Percentiles rank a stretch among this genome's conserved stretches.
Evolutionary conservation across 2,888 invertebrate species (phyloP).

Genomic region (Hydriomena furcata): DNA sequence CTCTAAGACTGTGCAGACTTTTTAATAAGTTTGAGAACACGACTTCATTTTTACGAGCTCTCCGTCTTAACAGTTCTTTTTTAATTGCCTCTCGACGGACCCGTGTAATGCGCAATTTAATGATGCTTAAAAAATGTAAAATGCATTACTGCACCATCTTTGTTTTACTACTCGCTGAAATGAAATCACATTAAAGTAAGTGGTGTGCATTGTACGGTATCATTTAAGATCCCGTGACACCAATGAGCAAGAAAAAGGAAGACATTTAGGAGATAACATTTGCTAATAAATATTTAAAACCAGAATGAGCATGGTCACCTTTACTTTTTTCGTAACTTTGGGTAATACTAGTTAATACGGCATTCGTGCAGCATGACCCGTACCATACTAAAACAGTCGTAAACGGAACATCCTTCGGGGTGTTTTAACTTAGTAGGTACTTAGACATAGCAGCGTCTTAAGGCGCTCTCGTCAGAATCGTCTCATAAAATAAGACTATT

Average conservation of each 20-base stretch:
- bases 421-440: not conserved
- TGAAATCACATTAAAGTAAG: conserved; percentile 48
- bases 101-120: conserved; percentile 78
- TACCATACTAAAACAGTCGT: not conserved
- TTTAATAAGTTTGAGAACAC: conserved; percentile 78
- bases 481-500: not conserved
- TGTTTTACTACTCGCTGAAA: conserved; percentile 63
- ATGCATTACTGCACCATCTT: conserved; percentile 79
- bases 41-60: conserved; percentile 76
- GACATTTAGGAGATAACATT: not conserved
- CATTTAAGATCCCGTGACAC: not conserved
- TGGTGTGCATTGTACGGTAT: conserved; percentile 41
- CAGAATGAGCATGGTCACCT: too few species aligned
- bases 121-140: conserved; percentile 81
- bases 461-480: too few species aligned
- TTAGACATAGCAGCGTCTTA: too few species aligned
- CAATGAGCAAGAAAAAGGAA: not conserved
- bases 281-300: not conserved
- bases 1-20: conserved; percentile 66
- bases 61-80: conserved; percentile 76
- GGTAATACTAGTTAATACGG: too few species aligned
- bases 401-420: not conserved
- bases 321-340: not conserved
- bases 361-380: not conserved
- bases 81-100: conserved; percentile 77